A percentile compares a stretch with the other conserved stretches of the same genome.
Evolutionary conservation across 2,797 vertebrate genomes (phyloP).

Genomic region (Echiichthys vipera): DNA sequence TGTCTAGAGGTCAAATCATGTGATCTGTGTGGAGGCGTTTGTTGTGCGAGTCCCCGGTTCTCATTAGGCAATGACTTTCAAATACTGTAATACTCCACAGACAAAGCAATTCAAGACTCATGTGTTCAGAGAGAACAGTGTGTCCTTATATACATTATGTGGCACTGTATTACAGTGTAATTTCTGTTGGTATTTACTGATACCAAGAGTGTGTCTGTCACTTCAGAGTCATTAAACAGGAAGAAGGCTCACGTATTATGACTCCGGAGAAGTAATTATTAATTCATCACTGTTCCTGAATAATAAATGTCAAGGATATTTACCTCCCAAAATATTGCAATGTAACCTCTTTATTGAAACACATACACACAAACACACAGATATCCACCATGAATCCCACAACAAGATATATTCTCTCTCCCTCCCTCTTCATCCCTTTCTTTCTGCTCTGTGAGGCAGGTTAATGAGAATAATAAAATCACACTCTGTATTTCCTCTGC

Average conservation of each 20-base stretch:
- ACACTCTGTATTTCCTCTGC: slow-evolving; percentile 91
- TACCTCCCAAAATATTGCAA: slow-evolving; percentile 76
- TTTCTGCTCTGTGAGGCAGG: slow-evolving; percentile 80
- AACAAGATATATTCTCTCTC: slow-evolving; percentile 60
- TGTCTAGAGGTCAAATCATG: slow-evolving; percentile 73
- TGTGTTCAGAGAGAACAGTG: slow-evolving; percentile 21
- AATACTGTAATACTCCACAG: slow-evolving; percentile 42
- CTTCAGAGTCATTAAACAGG: slow-evolving; percentile 62
- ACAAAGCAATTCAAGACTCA: slow-evolving; percentile 25
- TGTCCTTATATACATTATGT: slow-evolving; percentile 33
- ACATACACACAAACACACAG: slow-evolving; percentile 21
- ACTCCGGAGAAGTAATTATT: slow-evolving; percentile 75
- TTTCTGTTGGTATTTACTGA: slow-evolving; percentile 42
- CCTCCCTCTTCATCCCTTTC: slow-evolving; percentile 65
- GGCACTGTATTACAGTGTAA: slow-evolving; percentile 31
- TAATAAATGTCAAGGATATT: slow-evolving; percentile 78
- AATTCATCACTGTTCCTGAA: slow-evolving; percentile 80
- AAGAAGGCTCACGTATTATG: slow-evolving; percentile 51
- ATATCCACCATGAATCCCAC: slow-evolving; percentile 34
- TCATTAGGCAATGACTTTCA: slow-evolving; percentile 73
- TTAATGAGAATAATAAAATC: slow-evolving; percentile 94
- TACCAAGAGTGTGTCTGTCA: slow-evolving; percentile 40
- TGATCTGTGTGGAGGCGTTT: slow-evolving; percentile 48
- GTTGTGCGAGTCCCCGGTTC: slow-evolving; percentile 58
- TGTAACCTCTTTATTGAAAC: slow-evolving; percentile 62